Percentiles rank a stretch among this genome's conserved stretches.
Conservation (phyloP, 2,797 vertebrate genomes). For the Peromyscus aztecus region DNA sequence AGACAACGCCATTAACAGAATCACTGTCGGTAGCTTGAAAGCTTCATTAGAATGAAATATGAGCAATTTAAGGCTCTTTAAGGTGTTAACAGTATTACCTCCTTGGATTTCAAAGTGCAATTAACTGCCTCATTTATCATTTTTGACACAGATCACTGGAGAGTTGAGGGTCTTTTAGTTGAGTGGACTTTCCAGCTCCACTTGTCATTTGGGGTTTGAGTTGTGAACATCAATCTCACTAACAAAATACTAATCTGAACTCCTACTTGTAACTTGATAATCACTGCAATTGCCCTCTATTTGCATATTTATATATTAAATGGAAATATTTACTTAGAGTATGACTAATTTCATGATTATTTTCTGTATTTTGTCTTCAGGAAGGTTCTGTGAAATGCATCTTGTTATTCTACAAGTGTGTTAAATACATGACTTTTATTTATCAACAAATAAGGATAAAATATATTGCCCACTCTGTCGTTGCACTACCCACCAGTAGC, state of each 20-base stretch:
- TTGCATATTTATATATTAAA: neutral
- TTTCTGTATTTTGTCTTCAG: neutral
- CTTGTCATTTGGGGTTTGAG: neutral
- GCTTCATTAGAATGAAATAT: slow-evolving; percentile 87
- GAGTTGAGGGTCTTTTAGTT: slow-evolving; percentile 84
- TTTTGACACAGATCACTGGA: slow-evolving; percentile 85
- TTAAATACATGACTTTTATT: slow-evolving; percentile 2
- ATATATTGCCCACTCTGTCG: neutral
- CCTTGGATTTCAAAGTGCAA: slow-evolving; percentile 85
- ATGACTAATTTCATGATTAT: neutral
- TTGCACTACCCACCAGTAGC: neutral
- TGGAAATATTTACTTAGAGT: neutral
- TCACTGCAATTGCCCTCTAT: neutral
- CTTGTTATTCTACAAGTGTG: neutral
- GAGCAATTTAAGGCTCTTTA: slow-evolving; percentile 85
- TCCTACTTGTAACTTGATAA: slow-evolving; percentile 1
- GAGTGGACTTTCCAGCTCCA: slow-evolving; percentile 63
- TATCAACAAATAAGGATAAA: neutral
- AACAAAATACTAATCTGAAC: slow-evolving; percentile 45
- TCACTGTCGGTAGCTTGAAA: slow-evolving; percentile 85
- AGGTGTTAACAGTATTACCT: slow-evolving; percentile 83
- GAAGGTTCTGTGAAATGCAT: neutral
- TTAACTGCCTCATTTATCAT: slow-evolving; percentile 87
- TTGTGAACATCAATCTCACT: neutral
- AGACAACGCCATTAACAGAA: slow-evolving; percentile 86